These are phyloP conservation scores for Mustela nigripes DNA, from an alignment of 2,113 vertebrate species.

Conservation along the genomic window DNA sequence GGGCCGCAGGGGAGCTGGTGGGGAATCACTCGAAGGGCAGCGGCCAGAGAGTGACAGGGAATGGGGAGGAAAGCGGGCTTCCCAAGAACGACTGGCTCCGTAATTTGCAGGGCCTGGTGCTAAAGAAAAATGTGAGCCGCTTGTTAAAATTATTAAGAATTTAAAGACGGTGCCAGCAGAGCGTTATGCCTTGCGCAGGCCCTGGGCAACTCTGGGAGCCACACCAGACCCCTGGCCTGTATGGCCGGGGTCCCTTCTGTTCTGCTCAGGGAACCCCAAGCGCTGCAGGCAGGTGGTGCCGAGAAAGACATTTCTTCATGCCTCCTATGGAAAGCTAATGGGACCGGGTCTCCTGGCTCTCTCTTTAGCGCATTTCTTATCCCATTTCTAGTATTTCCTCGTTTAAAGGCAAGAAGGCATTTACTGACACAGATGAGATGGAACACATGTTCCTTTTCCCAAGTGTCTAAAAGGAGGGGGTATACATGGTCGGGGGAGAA, in stretches of 20 bases:
- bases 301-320: not conserved
- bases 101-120: not conserved
- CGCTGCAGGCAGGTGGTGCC: too few species aligned
- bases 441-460: not conserved
- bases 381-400: not conserved
- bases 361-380: not conserved
- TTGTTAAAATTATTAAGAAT: not conserved
- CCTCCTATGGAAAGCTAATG: not conserved
- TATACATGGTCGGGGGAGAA: not conserved
- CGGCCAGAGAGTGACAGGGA: not conserved
- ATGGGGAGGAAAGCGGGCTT: conserved; percentile 43
- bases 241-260: not conserved
- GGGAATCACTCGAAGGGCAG: not conserved
- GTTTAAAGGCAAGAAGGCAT: not conserved
- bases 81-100: not conserved
- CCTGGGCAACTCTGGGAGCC: not conserved
- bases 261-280: not conserved
- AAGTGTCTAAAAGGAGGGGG: not conserved
- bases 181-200: rapidly evolving
- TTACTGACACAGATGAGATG: not conserved
- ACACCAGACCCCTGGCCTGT: too few species aligned
- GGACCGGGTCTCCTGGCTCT: not conserved
- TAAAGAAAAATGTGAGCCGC: not conserved
- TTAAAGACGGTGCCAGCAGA: not conserved
- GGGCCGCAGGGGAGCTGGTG: not conserved